A percentile compares a stretch with the other conserved stretches of the same genome.
Evolutionary conservation across 2,888 invertebrate genomes (phyloP).

Genomic region (Andrena chrysosceles): DNA sequence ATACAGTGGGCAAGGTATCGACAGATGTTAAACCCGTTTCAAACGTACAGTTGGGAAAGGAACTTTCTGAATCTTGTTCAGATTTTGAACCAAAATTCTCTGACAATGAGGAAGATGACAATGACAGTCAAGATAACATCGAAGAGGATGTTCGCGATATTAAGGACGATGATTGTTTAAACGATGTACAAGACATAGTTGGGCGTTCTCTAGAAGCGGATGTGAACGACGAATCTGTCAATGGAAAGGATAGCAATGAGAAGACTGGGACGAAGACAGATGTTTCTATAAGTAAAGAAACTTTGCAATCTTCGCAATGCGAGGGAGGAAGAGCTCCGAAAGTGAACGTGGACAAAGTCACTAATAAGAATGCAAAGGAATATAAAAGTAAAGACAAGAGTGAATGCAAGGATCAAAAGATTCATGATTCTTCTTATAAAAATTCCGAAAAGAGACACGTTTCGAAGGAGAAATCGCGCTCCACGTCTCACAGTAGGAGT

Average conservation of each 20-base stretch:
- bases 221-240: neutral
- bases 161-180: neutral
- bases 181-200: neutral
- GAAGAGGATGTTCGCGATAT: neutral
- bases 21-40: conserved; percentile 60
- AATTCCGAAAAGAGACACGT: conserved; percentile 45
- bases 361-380: conserved; percentile 13
- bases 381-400: conserved; percentile 31
- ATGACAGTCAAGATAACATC: neutral
- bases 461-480: conserved; percentile 47
- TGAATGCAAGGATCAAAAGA: conserved; percentile 49
- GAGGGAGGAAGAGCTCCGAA: conserved; percentile 20
- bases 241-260: neutral
- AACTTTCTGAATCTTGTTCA: conserved; percentile 72
- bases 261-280: neutral
- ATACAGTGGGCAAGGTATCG: conserved; percentile 84
- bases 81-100: conserved; percentile 80
- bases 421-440: conserved; percentile 60
- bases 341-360: conserved; percentile 25
- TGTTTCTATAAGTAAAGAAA: neutral
- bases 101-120: conserved; percentile 61
- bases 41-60: conserved; percentile 55
- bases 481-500: conserved; percentile 48
- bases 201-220: neutral
- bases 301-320: neutral